A percentile compares a stretch with the other conserved stretches of the same genome.
Evolutionary conservation across 2,113 vertebrate genomes (phyloP).

Genomic region (Ifrita kowaldi): DNA sequence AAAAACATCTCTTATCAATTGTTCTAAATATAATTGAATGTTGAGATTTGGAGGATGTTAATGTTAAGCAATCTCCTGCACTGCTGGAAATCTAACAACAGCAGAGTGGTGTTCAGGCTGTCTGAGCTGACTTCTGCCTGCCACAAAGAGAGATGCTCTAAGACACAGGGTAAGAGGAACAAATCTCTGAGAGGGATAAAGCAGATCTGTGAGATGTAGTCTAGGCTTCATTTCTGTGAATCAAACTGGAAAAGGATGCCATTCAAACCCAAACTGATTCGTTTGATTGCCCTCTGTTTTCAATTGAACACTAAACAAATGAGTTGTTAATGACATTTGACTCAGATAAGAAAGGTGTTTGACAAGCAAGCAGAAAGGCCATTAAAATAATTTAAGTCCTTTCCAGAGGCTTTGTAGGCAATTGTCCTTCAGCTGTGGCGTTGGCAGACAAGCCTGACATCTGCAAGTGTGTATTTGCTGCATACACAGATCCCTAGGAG

Average conservation of each 20-base stretch:
- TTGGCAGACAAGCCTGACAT: not conserved
- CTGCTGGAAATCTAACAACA: not conserved
- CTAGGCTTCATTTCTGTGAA: not conserved
- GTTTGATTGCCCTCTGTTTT: not conserved
- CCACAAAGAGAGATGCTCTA: not conserved
- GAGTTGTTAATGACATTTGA: not conserved
- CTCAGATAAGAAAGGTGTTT: not conserved
- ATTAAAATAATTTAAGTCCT: not conserved
- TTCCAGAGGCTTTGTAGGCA: not conserved
- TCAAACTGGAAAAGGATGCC: not conserved
- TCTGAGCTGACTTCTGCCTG: not conserved
- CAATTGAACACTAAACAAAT: not conserved
- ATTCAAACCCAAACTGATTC: not conserved
- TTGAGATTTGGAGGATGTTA: not conserved
- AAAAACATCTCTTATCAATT: not conserved
- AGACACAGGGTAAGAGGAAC: not conserved
- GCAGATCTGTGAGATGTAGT: not conserved
- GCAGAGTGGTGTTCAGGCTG: not conserved
- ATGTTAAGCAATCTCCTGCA: not conserved
- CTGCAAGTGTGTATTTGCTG: not conserved
- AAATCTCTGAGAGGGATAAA: not conserved
- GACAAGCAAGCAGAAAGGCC: not conserved
- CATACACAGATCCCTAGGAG: not conserved
- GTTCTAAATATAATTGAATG: not conserved
- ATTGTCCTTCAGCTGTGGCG: not conserved